Evolutionary conservation across 2,113 vertebrate genomes (phyloP).

Genomic region (Sinocyclocheilus anophthalmus): DNA sequence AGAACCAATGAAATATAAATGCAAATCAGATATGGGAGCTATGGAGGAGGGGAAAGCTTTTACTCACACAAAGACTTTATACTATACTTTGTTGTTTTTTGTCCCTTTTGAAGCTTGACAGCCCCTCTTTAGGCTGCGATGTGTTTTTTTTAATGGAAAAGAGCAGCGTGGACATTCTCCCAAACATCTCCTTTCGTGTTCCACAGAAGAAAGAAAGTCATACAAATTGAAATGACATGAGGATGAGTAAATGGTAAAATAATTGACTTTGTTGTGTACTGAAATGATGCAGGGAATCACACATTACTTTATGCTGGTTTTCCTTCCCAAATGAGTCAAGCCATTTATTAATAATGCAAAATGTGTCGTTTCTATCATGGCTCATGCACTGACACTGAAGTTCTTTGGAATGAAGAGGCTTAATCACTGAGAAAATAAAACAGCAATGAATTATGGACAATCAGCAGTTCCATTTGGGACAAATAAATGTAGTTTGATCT

Average conservation of each 20-base stretch:
- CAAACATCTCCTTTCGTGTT: background rate
- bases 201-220: background rate
- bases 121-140: background rate
- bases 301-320: background rate
- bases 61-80: background rate
- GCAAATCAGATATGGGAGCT: background rate
- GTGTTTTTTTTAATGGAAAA: background rate
- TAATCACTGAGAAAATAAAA: background rate
- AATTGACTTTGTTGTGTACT: background rate
- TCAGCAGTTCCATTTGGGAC: background rate
- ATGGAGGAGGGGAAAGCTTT: background rate
- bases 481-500: background rate
- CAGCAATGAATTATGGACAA: background rate
- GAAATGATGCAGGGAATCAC: background rate
- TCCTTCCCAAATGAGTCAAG: background rate
- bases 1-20: background rate
- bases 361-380: background rate
- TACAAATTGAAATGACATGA: background rate
- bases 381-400: background rate
- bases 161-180: background rate
- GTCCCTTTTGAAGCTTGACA: background rate
- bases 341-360: background rate
- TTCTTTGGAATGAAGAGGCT: background rate
- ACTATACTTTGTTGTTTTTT: background rate
- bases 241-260: background rate